These are phyloP conservation scores for Struthio camelus DNA, from an alignment of 2,113 vertebrate species.

Conservation along the genomic window DNA sequence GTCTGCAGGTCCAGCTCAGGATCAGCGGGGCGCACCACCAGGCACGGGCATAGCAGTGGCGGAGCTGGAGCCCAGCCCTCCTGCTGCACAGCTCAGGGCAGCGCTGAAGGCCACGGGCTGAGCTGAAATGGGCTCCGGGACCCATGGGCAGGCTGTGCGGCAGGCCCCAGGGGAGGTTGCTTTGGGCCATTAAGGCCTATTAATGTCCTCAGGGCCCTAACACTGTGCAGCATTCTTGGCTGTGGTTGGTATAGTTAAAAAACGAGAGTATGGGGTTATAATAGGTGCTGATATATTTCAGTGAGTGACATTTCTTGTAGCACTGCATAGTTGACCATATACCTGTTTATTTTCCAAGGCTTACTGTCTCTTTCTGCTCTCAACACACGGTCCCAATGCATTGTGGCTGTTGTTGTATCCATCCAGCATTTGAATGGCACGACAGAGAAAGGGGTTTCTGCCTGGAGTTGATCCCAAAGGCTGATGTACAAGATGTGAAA, in stretches of 20 bases:
- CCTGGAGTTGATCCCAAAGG: not conserved
- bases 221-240: not conserved
- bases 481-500: not conserved
- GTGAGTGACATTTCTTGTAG: not conserved
- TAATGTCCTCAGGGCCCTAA: not conserved
- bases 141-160: not conserved
- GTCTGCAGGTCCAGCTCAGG: not conserved
- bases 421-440: fast-evolving
- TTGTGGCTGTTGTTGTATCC: not conserved
- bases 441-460: not conserved
- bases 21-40: not conserved
- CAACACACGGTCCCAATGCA: fast-evolving
- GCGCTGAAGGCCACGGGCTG: not conserved
- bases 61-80: not conserved
- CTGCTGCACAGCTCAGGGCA: not conserved
- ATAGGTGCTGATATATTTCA: not conserved
- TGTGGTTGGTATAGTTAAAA: not conserved
- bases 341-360: not conserved
- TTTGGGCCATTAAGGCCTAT: not conserved
- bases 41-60: not conserved
- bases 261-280: not conserved
- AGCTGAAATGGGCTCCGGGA: not conserved
- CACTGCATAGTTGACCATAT: not conserved
- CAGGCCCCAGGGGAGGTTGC: not conserved
- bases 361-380: not conserved